Percentiles rank a stretch among this genome's conserved stretches.
Evolutionary conservation across 2,797 vertebrate genomes (phyloP).

Genomic region (Silurus aristotelis): DNA sequence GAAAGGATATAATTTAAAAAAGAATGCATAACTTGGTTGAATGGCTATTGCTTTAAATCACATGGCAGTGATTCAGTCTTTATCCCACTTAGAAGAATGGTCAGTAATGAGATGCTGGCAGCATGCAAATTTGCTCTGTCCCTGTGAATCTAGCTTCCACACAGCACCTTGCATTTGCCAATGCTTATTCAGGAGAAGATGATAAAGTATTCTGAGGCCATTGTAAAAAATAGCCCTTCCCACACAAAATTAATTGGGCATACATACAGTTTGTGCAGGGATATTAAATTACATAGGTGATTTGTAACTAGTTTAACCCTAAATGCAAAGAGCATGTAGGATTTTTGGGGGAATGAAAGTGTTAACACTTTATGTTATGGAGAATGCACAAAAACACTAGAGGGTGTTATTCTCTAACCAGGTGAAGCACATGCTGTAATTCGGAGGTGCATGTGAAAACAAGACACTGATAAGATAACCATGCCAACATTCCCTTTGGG

Average conservation of each 20-base stretch:
- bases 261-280: neutral
- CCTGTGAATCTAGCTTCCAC: conserved; percentile 8
- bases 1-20: conserved; percentile 3
- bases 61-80: conserved; percentile 1
- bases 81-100: conserved; percentile 20
- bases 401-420: conserved; percentile 25
- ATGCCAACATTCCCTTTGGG: neutral
- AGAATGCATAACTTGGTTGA: conserved; percentile 7
- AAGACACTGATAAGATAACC: conserved; percentile 2
- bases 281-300: conserved; percentile 11
- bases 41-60: conserved; percentile 1
- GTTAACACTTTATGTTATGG: conserved; percentile 22
- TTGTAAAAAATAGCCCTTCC: neutral
- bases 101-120: conserved; percentile 25
- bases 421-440: conserved; percentile 8
- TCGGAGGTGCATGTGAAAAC: conserved; percentile 10
- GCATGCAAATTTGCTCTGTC: conserved; percentile 6
- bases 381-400: conserved; percentile 15
- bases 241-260: conserved; percentile 5
- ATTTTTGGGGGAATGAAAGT: neutral
- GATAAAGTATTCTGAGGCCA: neutral
- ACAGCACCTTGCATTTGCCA: neutral
- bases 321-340: conserved; percentile 34
- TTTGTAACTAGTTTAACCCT: neutral
- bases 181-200: conserved; percentile 24